phyloP scores from a whole-genome alignment of 1,140 invertebrate genomes.

The Trigoniulus corallinus region DNA sequence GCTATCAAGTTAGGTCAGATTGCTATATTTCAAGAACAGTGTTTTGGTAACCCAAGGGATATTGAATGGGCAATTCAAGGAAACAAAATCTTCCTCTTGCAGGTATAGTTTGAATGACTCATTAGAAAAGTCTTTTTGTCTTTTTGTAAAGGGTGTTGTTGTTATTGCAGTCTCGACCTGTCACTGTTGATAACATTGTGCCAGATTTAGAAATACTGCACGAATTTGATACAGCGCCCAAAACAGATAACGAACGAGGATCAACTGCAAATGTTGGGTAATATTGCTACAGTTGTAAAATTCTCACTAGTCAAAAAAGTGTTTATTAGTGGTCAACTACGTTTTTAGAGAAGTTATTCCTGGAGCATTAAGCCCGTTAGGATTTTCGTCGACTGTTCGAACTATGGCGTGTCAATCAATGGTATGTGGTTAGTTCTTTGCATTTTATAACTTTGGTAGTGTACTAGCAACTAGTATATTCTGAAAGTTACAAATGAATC shows the following conservation, averaged over 20 bases:
- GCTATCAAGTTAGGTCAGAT: neutral
- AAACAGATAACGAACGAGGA: neutral
- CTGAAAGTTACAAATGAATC: too few species aligned
- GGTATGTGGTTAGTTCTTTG: neutral
- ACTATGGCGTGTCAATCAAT: neutral
- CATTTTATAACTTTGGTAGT: too few species aligned
- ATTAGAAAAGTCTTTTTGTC: neutral
- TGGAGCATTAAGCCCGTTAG: neutral
- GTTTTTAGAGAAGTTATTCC: neutral
- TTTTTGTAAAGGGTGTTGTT: neutral
- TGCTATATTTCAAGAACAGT: neutral
- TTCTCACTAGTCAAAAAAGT: neutral
- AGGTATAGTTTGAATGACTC: neutral
- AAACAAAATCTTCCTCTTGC: neutral
- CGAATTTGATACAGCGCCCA: neutral
- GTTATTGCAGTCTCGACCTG: neutral
- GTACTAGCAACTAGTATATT: too few species aligned
- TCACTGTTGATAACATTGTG: neutral
- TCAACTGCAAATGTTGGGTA: neutral
- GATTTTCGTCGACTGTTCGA: neutral
- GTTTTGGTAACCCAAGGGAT: neutral
- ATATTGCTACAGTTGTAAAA: neutral
- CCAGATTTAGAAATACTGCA: neutral
- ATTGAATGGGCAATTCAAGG: neutral
- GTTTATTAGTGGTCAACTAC: neutral